These are phyloP conservation scores for Sweltsa coloradensis DNA, from an alignment of 1,140 invertebrate species.

Conservation along the genomic window DNA sequence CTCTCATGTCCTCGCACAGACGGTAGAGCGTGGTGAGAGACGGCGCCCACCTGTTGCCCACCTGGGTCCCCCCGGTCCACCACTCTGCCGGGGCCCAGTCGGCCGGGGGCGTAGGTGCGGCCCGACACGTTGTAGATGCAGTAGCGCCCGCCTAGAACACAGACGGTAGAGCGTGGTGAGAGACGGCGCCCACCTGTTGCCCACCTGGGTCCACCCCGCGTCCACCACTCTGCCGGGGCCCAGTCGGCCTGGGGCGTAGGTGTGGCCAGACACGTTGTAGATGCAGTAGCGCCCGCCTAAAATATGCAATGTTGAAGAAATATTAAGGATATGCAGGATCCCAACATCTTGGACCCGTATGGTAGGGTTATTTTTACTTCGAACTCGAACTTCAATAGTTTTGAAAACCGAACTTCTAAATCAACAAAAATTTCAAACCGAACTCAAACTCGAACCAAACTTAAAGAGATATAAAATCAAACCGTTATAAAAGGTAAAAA, in stretches of 20 bases:
- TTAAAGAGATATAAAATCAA: no score
- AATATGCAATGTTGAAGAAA: no score
- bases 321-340: no score
- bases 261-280: slow-evolving; percentile 64
- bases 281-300: slow-evolving; percentile 59
- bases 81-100: slow-evolving; percentile 32
- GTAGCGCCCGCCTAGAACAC: slow-evolving; percentile 48
- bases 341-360: no score
- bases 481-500: no score
- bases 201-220: slow-evolving; percentile 40
- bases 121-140: slow-evolving; percentile 71
- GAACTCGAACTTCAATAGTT: no score
- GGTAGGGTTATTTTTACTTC: no score
- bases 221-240: slow-evolving; percentile 39
- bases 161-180: no score
- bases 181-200: slow-evolving; percentile 46
- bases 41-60: slow-evolving; percentile 52
- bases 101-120: slow-evolving; percentile 40
- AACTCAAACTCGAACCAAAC: no score
- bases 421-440: no score
- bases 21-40: slow-evolving; percentile 65
- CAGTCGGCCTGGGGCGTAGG: slow-evolving; percentile 41
- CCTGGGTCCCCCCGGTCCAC: slow-evolving; percentile 54
- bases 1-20: slow-evolving; percentile 76
- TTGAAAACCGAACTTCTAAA: no score